Conservation (phyloP, 2,113 vertebrate species). For the Cyprinodon brontotheroides region DNA sequence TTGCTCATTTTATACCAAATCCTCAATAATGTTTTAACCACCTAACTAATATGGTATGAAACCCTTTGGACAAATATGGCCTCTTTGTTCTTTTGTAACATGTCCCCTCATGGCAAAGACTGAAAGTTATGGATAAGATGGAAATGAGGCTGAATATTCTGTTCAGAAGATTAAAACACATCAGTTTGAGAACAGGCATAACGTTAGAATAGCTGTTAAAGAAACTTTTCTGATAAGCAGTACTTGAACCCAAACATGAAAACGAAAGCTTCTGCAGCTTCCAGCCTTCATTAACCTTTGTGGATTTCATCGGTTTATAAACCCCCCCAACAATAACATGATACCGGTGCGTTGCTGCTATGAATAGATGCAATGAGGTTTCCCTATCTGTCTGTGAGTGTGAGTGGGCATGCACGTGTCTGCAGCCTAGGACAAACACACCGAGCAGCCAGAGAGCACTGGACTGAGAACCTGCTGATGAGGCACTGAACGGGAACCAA, state of each 20-base stretch:
- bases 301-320: neutral
- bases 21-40: too few relatives aligned
- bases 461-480: conserved; percentile 75
- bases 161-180: too few relatives aligned
- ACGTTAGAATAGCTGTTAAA: too few relatives aligned
- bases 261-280: neutral
- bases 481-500: conserved; percentile 52
- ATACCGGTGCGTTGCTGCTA: neutral
- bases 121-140: neutral
- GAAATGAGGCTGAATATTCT: neutral
- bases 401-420: conserved; percentile 6
- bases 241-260: too few relatives aligned
- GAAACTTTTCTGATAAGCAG: too few relatives aligned
- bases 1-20: too few relatives aligned
- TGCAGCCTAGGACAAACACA: conserved; percentile 67
- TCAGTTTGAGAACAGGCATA: too few relatives aligned
- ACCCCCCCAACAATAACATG: neutral
- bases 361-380: neutral
- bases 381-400: conserved; percentile 3
- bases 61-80: too few relatives aligned
- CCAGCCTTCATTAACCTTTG: neutral
- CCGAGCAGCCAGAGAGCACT: conserved; percentile 55
- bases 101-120: neutral
- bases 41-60: too few relatives aligned
- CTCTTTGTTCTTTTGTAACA: neutral